Percentiles rank a stretch among this genome's conserved stretches.
Conservation (phyloP, 2,113 vertebrate species). For the Poeciliopsis occidentalis region DNA sequence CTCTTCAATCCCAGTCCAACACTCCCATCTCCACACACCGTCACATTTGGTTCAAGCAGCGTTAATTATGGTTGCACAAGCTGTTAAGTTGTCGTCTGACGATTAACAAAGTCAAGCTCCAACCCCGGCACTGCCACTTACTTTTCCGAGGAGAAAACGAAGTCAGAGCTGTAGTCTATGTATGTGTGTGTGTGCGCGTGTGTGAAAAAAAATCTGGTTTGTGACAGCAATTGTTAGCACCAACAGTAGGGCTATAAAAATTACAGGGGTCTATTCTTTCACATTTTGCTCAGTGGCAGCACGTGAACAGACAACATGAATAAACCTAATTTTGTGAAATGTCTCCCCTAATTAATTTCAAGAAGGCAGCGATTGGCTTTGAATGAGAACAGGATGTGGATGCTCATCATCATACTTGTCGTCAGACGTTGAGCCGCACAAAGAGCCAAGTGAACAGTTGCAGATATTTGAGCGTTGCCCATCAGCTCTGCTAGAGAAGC, state of each 20-base stretch:
- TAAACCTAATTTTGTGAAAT: conserved; percentile 74
- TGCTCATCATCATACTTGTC: conserved; percentile 46
- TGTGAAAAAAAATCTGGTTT: conserved; percentile 41
- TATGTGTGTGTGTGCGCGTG: not conserved
- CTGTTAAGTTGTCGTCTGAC: conserved; percentile 80
- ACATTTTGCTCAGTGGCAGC: conserved; percentile 59
- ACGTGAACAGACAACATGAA: conserved; percentile 70
- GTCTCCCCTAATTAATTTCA: conserved; percentile 79
- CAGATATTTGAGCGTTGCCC: conserved; percentile 61
- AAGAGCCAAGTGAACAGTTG: conserved; percentile 46
- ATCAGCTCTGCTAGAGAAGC: conserved; percentile 48
- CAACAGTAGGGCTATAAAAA: conserved; percentile 61
- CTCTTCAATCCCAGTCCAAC: conserved; percentile 17
- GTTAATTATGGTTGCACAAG: conserved; percentile 79
- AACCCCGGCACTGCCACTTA: conserved; percentile 63
- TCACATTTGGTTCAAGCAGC: conserved; percentile 76
- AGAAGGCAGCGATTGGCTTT: conserved; percentile 6
- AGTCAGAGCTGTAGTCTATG: conserved; percentile 40
- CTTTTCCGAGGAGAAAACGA: conserved; percentile 63
- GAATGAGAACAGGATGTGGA: not conserved
- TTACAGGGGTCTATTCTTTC: conserved; percentile 47
- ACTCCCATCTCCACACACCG: conserved; percentile 17
- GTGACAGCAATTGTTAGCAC: conserved; percentile 74
- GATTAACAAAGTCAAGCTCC: conserved; percentile 79
- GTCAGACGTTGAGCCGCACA: conserved; percentile 51